Conservation (phyloP, 23 tunicate genomes). For the Trididemnum miniatum region DNA sequence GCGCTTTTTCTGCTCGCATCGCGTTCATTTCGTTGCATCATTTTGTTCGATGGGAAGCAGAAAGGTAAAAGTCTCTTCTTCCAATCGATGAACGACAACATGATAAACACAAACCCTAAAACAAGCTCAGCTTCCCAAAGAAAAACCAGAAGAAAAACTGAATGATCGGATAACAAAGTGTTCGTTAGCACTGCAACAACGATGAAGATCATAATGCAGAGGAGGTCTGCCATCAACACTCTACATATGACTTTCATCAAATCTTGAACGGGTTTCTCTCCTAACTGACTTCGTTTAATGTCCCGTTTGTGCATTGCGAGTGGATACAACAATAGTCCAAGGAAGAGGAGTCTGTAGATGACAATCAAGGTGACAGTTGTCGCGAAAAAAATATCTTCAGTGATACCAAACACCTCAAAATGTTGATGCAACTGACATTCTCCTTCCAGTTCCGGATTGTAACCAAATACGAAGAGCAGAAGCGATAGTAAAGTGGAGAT, state of each 20-base stretch:
- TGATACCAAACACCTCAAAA: background rate
- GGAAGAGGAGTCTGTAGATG: constrained; percentile 43
- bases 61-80: constrained; percentile 48
- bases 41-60: background rate
- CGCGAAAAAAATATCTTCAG: constrained; percentile 9
- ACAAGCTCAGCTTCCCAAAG: constrained; percentile 50
- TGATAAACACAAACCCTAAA: constrained; percentile 48
- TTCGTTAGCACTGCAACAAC: constrained; percentile 29
- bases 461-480: constrained; percentile 28
- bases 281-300: background rate
- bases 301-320: constrained; percentile 36
- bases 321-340: constrained; percentile 51
- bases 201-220: constrained; percentile 54
- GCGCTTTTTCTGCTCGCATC: background rate
- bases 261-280: background rate
- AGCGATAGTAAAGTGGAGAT: constrained; percentile 26
- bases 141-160: constrained; percentile 28
- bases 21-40: background rate
- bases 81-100: constrained; percentile 67
- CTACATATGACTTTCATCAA: constrained; percentile 31
- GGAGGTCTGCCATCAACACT: constrained; percentile 49
- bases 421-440: constrained; percentile 27
- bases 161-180: constrained; percentile 10
- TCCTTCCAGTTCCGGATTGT: background rate
- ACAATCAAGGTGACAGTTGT: constrained; percentile 30